These are phyloP conservation scores for Coregonus sp. DNA, from an alignment of 2,797 vertebrate species.

Conservation along the genomic window DNA sequence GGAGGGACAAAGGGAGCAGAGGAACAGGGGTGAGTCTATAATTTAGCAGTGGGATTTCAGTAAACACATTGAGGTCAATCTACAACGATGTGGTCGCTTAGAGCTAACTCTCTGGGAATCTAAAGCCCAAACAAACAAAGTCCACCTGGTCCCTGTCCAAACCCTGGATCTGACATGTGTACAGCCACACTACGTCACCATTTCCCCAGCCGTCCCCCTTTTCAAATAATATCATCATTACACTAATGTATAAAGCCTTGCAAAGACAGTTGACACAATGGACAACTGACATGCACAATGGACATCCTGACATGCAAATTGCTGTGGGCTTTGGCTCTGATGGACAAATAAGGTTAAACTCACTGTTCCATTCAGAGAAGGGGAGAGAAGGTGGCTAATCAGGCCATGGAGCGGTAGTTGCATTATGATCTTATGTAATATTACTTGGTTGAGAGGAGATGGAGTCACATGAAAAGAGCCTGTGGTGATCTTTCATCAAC, in stretches of 20 bases:
- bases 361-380: not conserved
- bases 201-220: not conserved
- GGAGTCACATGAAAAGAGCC: conserved; percentile 32
- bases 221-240: not conserved
- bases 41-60: conserved; percentile 26
- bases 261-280: conserved; percentile 6
- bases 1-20: not conserved
- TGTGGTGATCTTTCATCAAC: conserved; percentile 20
- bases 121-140: not conserved
- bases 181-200: not conserved
- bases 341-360: not conserved
- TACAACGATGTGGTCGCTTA: conserved; percentile 20
- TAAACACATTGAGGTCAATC: conserved; percentile 30
- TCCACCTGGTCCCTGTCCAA: not conserved
- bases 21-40: not conserved
- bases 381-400: not conserved
- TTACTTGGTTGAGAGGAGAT: conserved; percentile 21
- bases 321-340: not conserved
- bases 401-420: not conserved
- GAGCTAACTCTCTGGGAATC: conserved; percentile 16
- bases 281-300: not conserved
- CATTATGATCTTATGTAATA: conserved; percentile 44
- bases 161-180: not conserved
- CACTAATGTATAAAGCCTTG: not conserved
- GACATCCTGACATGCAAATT: not conserved